Percentiles rank a stretch among this genome's conserved stretches.
Conservation (phyloP, 2,797 vertebrate genomes). For the Rhodeus uyekii region DNA sequence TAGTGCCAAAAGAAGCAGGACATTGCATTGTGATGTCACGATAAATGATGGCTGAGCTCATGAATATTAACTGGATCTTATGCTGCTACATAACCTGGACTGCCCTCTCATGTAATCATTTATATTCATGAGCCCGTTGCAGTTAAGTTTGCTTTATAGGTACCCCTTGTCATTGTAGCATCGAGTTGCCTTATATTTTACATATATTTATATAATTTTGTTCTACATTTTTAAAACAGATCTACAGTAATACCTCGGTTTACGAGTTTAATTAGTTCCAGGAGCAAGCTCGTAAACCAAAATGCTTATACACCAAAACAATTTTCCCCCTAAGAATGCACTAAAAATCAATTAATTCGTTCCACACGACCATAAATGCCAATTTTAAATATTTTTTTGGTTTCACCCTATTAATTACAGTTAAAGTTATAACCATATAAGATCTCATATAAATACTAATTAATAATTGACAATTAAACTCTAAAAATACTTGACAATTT, state of each 20-base stretch:
- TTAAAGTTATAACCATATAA: too few relatives aligned
- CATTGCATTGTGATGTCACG: neutral
- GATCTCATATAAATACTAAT: too few relatives aligned
- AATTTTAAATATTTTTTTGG: too few relatives aligned
- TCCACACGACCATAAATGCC: too few relatives aligned
- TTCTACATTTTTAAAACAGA: neutral
- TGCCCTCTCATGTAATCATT: neutral
- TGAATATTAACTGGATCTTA: conserved; percentile 18
- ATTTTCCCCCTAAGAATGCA: too few relatives aligned
- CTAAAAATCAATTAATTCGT: too few relatives aligned
- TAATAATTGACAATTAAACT: too few relatives aligned
- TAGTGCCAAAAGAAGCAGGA: neutral
- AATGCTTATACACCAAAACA: too few relatives aligned
- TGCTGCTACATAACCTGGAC: neutral
- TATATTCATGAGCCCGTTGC: conserved; percentile 4
- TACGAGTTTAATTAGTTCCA: too few relatives aligned
- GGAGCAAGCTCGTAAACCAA: too few relatives aligned
- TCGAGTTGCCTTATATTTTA: neutral
- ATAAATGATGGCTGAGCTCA: conserved; percentile 7
- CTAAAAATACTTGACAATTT: too few relatives aligned
- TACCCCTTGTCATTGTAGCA: neutral
- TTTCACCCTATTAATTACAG: too few relatives aligned
- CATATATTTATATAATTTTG: neutral
- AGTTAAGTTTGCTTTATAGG: neutral
- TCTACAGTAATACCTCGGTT: neutral